These are phyloP conservation scores for Globodera ellingtonae DNA, from an alignment of 1,140 invertebrate genomes.

Conservation along the genomic window DNA sequence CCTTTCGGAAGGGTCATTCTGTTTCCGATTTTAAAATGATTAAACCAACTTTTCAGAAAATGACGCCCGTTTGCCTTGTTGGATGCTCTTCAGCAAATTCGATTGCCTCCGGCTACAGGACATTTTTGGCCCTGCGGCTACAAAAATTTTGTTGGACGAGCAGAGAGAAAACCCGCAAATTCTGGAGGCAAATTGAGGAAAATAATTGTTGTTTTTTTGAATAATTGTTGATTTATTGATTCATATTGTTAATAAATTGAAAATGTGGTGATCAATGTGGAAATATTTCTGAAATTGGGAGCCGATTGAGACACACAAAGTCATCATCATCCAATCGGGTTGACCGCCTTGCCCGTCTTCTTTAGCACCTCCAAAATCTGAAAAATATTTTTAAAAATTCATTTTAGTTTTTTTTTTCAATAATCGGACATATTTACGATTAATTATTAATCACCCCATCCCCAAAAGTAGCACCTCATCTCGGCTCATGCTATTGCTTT, in stretches of 20 bases:
- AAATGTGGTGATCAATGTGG: too few species aligned
- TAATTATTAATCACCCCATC: too few species aligned
- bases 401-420: background rate
- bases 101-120: slow-evolving; percentile 50
- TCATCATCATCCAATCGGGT: background rate
- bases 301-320: too few species aligned
- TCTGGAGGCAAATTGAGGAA: background rate
- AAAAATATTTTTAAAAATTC: background rate
- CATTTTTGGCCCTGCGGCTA: slow-evolving; percentile 41
- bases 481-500: slow-evolving; percentile 30
- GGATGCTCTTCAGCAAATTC: slow-evolving; percentile 40
- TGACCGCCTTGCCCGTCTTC: slow-evolving; percentile 49
- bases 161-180: slow-evolving; percentile 9
- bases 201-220: background rate
- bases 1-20: too few species aligned
- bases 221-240: too few species aligned
- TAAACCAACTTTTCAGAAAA: slow-evolving; percentile 5
- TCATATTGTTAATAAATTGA: too few species aligned
- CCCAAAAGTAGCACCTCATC: background rate
- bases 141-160: slow-evolving; percentile 32
- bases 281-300: background rate
- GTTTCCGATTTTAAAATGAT: background rate
- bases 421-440: too few species aligned
- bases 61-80: slow-evolving; percentile 9
- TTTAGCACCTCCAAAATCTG: slow-evolving; percentile 44